Percentiles rank a stretch among this genome's conserved stretches.
Evolutionary conservation across 2,888 invertebrate species (phyloP).

Genomic region (Mycalesis mineus): DNA sequence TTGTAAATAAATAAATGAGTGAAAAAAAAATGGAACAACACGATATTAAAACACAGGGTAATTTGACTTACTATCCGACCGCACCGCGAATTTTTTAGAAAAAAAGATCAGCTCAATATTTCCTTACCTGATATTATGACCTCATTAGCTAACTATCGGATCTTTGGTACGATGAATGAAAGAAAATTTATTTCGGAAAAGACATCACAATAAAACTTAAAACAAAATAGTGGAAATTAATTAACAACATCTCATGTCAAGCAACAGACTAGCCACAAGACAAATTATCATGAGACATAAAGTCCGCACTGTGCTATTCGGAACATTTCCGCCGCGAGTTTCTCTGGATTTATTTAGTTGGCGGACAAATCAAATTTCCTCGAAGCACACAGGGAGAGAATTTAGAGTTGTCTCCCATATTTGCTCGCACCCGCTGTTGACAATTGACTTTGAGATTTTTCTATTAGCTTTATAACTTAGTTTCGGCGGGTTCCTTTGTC

Average conservation of each 20-base stretch:
- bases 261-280: not conserved
- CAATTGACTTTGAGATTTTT: slow-evolving; percentile 22
- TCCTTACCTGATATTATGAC: no score
- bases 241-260: not conserved
- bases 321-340: slow-evolving; percentile 22
- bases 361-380: slow-evolving; percentile 35
- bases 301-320: not conserved
- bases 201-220: no score
- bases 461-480: slow-evolving; percentile 2
- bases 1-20: no score
- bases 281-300: not conserved
- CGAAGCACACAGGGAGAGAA: slow-evolving; percentile 19
- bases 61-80: no score
- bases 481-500: not conserved
- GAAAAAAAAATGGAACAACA: no score
- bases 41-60: no score
- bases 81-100: no score
- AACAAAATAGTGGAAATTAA: no score
- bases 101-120: no score
- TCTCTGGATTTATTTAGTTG: slow-evolving; percentile 32
- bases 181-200: no score
- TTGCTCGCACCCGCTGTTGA: slow-evolving; percentile 18
- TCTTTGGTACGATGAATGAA: no score
- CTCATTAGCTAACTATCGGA: no score
- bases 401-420: slow-evolving; percentile 23